A percentile compares a stretch with the other conserved stretches of the same genome.
Evolutionary conservation across 2,797 vertebrate species (phyloP).

Genomic region (Masticophis lateralis): DNA sequence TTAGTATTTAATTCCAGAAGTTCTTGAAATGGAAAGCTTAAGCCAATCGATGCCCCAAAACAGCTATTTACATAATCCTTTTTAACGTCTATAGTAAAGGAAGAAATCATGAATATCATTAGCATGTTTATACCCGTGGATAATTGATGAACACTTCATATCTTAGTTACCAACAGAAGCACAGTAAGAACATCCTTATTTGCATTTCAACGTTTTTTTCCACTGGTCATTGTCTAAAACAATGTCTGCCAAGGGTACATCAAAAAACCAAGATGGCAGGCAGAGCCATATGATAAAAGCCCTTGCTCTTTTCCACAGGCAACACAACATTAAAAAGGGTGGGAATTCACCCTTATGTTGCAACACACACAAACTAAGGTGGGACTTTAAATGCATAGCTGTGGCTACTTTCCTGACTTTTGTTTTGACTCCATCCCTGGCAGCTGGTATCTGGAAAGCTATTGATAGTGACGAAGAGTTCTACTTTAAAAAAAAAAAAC

Average conservation of each 20-base stretch:
- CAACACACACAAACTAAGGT: not conserved
- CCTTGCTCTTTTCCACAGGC: not conserved
- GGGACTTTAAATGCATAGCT: not conserved
- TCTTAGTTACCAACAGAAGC: not conserved
- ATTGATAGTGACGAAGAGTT: not conserved
- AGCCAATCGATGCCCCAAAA: conserved; percentile 30
- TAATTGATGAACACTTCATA: not conserved
- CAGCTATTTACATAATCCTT: conserved; percentile 25
- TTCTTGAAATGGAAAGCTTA: accelerated
- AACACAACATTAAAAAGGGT: not conserved
- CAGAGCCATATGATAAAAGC: not conserved
- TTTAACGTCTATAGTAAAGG: conserved; percentile 28
- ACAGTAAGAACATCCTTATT: not conserved
- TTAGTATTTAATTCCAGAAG: accelerated
- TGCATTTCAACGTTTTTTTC: not conserved
- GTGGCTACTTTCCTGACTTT: not conserved
- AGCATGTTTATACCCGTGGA: not conserved
- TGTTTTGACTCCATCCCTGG: not conserved
- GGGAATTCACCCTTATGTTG: not conserved
- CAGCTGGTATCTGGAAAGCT: not conserved
- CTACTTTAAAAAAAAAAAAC: not conserved
- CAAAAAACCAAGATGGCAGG: not conserved
- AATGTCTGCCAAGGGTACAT: not conserved
- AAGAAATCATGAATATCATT: not conserved
- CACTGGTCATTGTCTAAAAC: not conserved